Evolutionary conservation across 2,888 invertebrate species (phyloP).

Genomic region (Rhagophthalmus giganteus): DNA sequence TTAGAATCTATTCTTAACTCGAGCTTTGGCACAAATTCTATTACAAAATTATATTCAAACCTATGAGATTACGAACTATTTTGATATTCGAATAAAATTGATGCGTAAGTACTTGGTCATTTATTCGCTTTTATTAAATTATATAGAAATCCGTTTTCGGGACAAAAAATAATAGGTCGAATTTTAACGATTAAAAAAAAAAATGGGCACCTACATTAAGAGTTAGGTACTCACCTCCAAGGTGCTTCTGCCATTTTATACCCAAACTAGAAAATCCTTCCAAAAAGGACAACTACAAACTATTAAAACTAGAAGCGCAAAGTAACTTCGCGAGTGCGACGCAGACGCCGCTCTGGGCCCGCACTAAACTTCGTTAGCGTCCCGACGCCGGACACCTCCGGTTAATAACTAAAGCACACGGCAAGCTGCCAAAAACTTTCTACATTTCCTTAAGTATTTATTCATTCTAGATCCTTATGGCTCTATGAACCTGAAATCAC

Average conservation of each 20-base stretch:
- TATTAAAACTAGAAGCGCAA: constrained; percentile 20
- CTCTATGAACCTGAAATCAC: constrained; percentile 6
- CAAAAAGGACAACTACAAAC: constrained; percentile 19
- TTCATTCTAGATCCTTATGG: constrained; percentile 14
- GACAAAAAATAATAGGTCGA: too few species aligned
- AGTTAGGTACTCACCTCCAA: constrained; percentile 22
- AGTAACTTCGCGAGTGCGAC: constrained; percentile 30
- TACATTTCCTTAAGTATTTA: constrained; percentile 27
- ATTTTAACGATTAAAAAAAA: too few species aligned
- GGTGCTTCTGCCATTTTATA: constrained; percentile 29
- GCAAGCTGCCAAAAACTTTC: constrained; percentile 28
- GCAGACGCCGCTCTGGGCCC: constrained; percentile 34
- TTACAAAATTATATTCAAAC: constrained; percentile 13
- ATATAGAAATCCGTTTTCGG: too few species aligned
- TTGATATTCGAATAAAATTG: too few species aligned
- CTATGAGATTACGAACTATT: constrained; percentile 9
- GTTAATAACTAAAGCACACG: constrained; percentile 25
- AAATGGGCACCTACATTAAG: too few species aligned
- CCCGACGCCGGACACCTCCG: constrained; percentile 28
- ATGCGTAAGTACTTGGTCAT: too few species aligned
- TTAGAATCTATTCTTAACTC: constrained; percentile 25
- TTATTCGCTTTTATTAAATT: too few species aligned
- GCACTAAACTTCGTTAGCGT: constrained; percentile 33
- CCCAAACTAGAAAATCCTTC: constrained; percentile 11
- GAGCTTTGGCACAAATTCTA: constrained; percentile 24